phyloP scores from a whole-genome alignment of 2,888 invertebrate genomes.

The Anodontia alba region DNA sequence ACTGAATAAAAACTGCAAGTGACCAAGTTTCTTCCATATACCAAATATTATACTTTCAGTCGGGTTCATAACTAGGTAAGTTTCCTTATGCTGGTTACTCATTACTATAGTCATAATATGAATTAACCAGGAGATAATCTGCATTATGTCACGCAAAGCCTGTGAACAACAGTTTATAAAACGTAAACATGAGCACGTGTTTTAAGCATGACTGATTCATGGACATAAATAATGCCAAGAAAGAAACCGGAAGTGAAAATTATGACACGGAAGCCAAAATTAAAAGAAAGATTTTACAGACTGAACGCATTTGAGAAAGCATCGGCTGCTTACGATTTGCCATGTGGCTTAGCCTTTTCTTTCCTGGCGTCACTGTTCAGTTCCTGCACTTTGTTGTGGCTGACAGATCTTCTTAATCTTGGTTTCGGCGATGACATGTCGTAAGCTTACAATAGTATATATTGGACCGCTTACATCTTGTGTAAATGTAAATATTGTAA shows the following conservation, averaged over 20 bases:
- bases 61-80: no score
- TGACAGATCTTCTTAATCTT: slow-evolving; percentile 67
- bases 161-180: no score
- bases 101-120: no score
- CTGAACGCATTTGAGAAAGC: not conserved
- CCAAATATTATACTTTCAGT: no score
- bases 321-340: slow-evolving; percentile 69
- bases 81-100: no score
- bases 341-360: slow-evolving; percentile 64
- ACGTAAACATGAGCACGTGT: slow-evolving; percentile 29
- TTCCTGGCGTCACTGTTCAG: slow-evolving; percentile 64
- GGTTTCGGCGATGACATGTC: slow-evolving; percentile 52
- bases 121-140: no score
- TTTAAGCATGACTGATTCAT: slow-evolving; percentile 54
- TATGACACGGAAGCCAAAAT: not conserved
- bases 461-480: slow-evolving; percentile 20
- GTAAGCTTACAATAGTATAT: no score
- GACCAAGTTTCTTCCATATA: no score
- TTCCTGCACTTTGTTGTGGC: slow-evolving; percentile 68
- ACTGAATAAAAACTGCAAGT: no score
- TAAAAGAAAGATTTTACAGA: not conserved
- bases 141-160: no score
- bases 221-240: slow-evolving; percentile 33
- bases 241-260: slow-evolving; percentile 26
- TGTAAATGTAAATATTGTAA: not conserved